These are phyloP conservation scores for Pantherophis vulpinus DNA, from an alignment of 2,797 vertebrate species.

Conservation along the genomic window DNA sequence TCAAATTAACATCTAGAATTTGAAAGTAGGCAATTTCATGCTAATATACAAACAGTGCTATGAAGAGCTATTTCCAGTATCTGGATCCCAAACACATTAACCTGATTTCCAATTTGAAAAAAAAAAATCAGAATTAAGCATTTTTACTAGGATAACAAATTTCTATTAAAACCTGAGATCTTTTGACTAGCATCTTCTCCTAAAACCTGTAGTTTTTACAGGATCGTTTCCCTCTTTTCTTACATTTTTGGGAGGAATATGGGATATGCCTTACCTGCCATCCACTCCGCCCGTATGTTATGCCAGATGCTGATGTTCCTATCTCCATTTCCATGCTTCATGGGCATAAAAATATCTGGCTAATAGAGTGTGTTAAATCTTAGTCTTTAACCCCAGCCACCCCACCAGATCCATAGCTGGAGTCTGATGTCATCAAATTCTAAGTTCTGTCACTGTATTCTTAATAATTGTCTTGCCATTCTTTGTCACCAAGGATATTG, in stretches of 20 bases:
- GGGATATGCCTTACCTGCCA: constrained; percentile 10
- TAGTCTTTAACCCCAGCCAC: not conserved
- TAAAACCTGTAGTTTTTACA: not conserved
- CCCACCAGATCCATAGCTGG: not conserved
- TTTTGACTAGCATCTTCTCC: not conserved
- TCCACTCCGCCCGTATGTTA: not conserved
- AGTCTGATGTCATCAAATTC: not conserved
- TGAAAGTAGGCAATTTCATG: not conserved
- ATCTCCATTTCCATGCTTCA: constrained; percentile 13
- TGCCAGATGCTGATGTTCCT: not conserved
- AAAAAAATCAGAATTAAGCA: not conserved
- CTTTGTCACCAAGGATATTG: not conserved
- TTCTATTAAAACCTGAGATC: not conserved
- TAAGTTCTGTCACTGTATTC: constrained; percentile 5
- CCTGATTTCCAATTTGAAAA: not conserved
- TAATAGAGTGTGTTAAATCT: not conserved
- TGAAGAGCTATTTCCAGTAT: not conserved
- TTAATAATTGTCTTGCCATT: constrained; percentile 3
- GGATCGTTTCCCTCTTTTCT: not conserved
- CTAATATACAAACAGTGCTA: not conserved
- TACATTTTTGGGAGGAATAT: not conserved
- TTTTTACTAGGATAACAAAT: not conserved
- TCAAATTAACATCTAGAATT: not conserved
- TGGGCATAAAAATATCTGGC: not conserved
- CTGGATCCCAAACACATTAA: not conserved